phyloP scores from a whole-genome alignment of 1,140 invertebrate species.

The Globodera ellingtonae region DNA sequence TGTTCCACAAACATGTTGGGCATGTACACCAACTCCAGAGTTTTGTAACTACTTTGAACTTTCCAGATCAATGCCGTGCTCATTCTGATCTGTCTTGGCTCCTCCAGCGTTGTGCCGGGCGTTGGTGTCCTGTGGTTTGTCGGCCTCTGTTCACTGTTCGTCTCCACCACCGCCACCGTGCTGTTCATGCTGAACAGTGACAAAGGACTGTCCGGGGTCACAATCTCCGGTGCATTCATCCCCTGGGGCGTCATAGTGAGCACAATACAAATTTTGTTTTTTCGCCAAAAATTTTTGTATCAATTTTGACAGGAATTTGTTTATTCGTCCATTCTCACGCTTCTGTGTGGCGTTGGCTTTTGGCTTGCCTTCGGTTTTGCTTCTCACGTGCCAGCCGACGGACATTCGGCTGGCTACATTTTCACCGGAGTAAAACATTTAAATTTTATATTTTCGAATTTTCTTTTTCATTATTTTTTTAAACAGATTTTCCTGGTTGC shows the following conservation, averaged over 20 bases:
- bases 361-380: conserved; percentile 51
- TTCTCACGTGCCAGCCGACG: conserved; percentile 31
- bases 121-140: conserved; percentile 50
- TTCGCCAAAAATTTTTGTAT: not conserved
- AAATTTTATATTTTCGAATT: conserved; percentile 30
- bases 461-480: too few relatives aligned
- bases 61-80: conserved; percentile 48
- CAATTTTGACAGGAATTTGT: conserved; percentile 48
- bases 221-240: conserved; percentile 44
- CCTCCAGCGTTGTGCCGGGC: conserved; percentile 41
- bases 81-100: conserved; percentile 43
- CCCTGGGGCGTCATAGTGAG: conserved; percentile 45
- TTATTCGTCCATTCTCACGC: conserved; percentile 42
- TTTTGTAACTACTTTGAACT: not conserved
- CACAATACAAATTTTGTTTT: not conserved
- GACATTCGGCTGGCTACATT: conserved; percentile 47
- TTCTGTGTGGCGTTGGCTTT: conserved; percentile 46
- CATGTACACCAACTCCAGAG: not conserved
- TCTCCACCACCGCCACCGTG: conserved; percentile 45
- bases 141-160: conserved; percentile 35
- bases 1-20: not conserved
- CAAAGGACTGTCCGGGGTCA: conserved; percentile 39
- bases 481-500: conserved; percentile 44
- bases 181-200: conserved; percentile 48
- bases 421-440: conserved; percentile 39